phyloP scores from a whole-genome alignment of 1,140 invertebrate species.

The Argopecten irradians region DNA sequence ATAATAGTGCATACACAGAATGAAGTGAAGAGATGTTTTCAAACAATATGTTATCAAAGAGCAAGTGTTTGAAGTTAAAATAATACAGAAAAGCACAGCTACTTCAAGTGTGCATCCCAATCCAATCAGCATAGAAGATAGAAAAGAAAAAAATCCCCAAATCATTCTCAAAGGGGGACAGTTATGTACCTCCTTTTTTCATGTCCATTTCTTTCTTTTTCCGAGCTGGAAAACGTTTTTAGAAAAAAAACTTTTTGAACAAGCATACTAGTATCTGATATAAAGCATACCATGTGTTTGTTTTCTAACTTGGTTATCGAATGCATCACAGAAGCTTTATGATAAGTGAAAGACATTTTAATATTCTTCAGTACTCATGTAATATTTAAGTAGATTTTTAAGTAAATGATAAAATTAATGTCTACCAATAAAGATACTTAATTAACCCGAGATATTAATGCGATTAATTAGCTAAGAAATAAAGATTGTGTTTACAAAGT shows the following conservation, averaged over 20 bases:
- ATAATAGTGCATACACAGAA: not conserved
- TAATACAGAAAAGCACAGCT: constrained; percentile 11
- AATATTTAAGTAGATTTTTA: too few relatives aligned
- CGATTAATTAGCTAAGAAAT: too few relatives aligned
- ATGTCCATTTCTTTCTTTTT: constrained; percentile 18
- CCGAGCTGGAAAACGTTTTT: not conserved
- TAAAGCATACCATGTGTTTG: not conserved
- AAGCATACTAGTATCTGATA: not conserved
- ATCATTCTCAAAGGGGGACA: not conserved
- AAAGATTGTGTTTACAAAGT: too few relatives aligned
- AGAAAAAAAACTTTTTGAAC: constrained; percentile 13
- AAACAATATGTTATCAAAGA: not conserved
- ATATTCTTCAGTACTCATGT: too few relatives aligned
- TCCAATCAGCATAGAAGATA: constrained; percentile 6
- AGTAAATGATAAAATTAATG: too few relatives aligned
- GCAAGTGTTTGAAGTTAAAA: not conserved
- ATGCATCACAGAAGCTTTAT: too few relatives aligned
- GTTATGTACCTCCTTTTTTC: constrained; percentile 17
- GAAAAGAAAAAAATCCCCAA: not conserved
- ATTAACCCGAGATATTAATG: too few relatives aligned
- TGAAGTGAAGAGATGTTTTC: not conserved
- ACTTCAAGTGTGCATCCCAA: not conserved
- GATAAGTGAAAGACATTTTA: too few relatives aligned
- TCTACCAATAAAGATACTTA: too few relatives aligned
- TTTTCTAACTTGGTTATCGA: not conserved